Conservation (phyloP, 2,888 invertebrate genomes). For the Encarsia formosa region DNA sequence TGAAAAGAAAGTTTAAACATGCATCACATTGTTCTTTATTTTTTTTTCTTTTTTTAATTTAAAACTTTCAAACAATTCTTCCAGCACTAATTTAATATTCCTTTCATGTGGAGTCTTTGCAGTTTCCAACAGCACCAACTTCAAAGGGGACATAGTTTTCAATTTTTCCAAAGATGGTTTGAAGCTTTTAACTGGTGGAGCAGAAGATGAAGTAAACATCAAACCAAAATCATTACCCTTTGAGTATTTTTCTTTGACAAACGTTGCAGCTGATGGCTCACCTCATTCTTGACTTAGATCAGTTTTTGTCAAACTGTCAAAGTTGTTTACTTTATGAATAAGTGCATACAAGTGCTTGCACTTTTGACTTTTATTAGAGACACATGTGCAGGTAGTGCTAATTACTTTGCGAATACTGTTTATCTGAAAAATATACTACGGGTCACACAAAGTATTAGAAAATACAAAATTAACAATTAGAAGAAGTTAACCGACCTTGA, state of each 20-base stretch:
- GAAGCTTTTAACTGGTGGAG: neutral
- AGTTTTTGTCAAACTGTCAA: conserved; percentile 27
- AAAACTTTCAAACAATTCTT: too few species aligned
- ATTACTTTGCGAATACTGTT: neutral
- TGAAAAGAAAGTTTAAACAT: too few species aligned
- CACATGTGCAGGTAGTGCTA: conserved; percentile 20
- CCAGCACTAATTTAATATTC: too few species aligned
- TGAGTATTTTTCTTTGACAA: conserved; percentile 25
- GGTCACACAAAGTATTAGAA: too few species aligned
- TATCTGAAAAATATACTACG: too few species aligned
- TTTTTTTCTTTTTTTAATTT: too few species aligned
- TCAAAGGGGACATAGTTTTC: neutral
- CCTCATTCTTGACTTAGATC: conserved; percentile 28
- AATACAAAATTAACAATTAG: too few species aligned
- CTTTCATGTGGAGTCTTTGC: too few species aligned
- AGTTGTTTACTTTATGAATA: conserved; percentile 27
- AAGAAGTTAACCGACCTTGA: neutral
- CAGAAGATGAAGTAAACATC: neutral
- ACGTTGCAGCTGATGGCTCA: conserved; percentile 25
- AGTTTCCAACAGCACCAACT: neutral
- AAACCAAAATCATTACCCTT: neutral
- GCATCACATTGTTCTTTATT: too few species aligned
- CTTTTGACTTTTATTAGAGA: conserved; percentile 22
- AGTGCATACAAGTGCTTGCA: conserved; percentile 27
- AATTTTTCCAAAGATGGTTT: neutral